phyloP scores from a whole-genome alignment of 2,888 invertebrate species.

The Gymnosoma rotundatum region DNA sequence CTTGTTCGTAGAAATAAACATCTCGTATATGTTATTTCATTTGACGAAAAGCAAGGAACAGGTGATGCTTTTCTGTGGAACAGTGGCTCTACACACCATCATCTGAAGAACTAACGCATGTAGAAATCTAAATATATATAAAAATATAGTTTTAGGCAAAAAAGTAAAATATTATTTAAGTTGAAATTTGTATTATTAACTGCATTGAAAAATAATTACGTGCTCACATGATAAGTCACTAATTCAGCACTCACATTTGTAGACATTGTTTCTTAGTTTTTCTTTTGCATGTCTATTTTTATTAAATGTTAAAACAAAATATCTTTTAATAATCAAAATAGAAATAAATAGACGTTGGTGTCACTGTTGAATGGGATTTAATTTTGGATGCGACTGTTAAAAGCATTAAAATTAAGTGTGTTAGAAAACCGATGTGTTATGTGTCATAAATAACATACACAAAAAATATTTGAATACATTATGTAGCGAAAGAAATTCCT shows the following conservation, averaged over 20 bases:
- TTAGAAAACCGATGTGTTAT: constrained; percentile 63
- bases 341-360: constrained; percentile 48
- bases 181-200: no score
- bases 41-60: constrained; percentile 55
- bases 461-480: constrained; percentile 59
- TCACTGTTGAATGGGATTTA: constrained; percentile 54
- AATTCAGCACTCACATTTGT: constrained; percentile 6
- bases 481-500: constrained; percentile 47
- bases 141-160: no score
- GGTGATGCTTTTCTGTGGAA: constrained; percentile 43
- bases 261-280: constrained; percentile 2
- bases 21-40: constrained; percentile 42
- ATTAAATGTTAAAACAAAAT: constrained; percentile 45
- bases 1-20: constrained; percentile 52
- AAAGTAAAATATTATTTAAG: no score
- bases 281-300: constrained; percentile 45
- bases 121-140: no score
- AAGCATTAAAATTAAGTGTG: constrained; percentile 65
- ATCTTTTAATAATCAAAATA: constrained; percentile 45
- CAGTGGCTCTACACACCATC: no score
- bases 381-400: constrained; percentile 63
- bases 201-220: no score
- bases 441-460: constrained; percentile 55
- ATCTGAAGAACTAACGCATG: no score
- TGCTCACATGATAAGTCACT: background rate